Percentiles rank a stretch among this genome's conserved stretches.
These are phyloP conservation scores for Hirudinaria manillensis DNA, from an alignment of 2,888 invertebrate species.

Conservation along the genomic window DNA sequence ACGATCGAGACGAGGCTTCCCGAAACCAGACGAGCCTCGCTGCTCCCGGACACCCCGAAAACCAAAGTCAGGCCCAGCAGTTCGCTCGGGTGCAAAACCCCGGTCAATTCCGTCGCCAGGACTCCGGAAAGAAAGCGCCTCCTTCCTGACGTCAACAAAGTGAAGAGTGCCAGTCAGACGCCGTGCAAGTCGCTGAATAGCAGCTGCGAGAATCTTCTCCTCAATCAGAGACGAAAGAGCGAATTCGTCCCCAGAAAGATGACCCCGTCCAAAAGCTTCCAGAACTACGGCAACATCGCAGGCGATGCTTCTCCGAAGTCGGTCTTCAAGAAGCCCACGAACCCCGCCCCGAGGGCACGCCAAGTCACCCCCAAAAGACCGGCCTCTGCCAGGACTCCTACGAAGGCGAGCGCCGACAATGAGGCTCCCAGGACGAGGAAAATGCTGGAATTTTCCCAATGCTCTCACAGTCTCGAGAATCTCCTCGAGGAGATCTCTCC, in stretches of 20 bases:
- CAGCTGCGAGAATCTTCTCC: conserved; percentile 7
- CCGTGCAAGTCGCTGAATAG: background rate
- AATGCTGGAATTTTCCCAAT: background rate
- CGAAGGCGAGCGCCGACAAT: background rate
- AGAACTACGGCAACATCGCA: conserved; percentile 4
- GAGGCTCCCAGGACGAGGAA: background rate
- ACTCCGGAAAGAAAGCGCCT: background rate
- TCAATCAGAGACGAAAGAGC: background rate
- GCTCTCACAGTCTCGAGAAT: conserved; percentile 1
- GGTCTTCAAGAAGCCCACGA: background rate
- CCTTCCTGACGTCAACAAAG: background rate
- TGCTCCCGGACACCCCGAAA: background rate
- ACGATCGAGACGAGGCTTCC: background rate
- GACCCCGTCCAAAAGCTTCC: background rate
- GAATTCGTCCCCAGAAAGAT: background rate
- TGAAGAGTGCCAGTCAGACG: no score
- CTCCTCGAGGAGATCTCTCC: background rate
- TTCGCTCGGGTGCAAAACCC: background rate
- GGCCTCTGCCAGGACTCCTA: background rate
- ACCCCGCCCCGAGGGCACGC: background rate
- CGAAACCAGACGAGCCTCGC: background rate
- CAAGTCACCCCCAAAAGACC: conserved; percentile 1
- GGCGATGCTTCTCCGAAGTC: background rate
- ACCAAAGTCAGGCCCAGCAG: background rate
- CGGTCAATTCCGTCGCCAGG: background rate